phyloP scores from a whole-genome alignment of 1,140 invertebrate species.

The Andrena cerasifolii region DNA sequence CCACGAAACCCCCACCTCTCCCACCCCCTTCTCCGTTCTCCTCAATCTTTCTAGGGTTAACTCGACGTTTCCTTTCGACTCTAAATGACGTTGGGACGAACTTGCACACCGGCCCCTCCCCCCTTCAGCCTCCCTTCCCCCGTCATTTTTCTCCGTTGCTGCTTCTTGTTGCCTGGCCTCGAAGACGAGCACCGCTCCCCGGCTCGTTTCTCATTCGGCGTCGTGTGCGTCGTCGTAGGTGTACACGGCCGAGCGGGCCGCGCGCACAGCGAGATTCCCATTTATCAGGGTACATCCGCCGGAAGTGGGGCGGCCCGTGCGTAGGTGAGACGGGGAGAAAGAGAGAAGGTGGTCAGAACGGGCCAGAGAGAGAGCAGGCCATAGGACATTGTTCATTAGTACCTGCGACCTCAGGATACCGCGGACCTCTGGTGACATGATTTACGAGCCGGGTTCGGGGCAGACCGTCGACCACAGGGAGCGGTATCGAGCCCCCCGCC shows the following conservation, averaged over 20 bases:
- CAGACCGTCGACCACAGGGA: slow-evolving; percentile 1
- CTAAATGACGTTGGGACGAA: neutral
- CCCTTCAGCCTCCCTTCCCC: too few relatives aligned
- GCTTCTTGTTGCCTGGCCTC: slow-evolving; percentile 45
- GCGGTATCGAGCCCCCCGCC: neutral
- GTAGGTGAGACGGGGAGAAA: slow-evolving; percentile 75
- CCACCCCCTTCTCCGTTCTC: slow-evolving; percentile 21
- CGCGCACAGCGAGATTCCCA: slow-evolving; percentile 76
- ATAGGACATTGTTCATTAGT: slow-evolving; percentile 61
- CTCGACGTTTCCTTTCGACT: slow-evolving; percentile 15
- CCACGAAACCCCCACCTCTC: neutral
- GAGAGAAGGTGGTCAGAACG: slow-evolving; percentile 35
- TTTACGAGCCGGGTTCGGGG: slow-evolving; percentile 13
- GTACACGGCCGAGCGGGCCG: slow-evolving; percentile 64
- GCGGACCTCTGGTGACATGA: slow-evolving; percentile 13
- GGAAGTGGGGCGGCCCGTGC: slow-evolving; percentile 80
- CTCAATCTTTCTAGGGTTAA: slow-evolving; percentile 35
- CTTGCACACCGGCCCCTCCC: neutral
- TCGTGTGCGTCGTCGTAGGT: slow-evolving; percentile 62
- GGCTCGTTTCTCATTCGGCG: slow-evolving; percentile 64
- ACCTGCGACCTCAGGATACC: slow-evolving; percentile 57
- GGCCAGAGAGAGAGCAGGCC: slow-evolving; percentile 30
- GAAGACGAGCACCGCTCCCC: slow-evolving; percentile 58
- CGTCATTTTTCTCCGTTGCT: slow-evolving; percentile 44
- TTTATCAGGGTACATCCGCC: slow-evolving; percentile 81